Evolutionary conservation across 2,797 vertebrate species (phyloP), one percentile per base, ranked within the genome.

Genomic region (Acanthurus lineatus): DNA sequence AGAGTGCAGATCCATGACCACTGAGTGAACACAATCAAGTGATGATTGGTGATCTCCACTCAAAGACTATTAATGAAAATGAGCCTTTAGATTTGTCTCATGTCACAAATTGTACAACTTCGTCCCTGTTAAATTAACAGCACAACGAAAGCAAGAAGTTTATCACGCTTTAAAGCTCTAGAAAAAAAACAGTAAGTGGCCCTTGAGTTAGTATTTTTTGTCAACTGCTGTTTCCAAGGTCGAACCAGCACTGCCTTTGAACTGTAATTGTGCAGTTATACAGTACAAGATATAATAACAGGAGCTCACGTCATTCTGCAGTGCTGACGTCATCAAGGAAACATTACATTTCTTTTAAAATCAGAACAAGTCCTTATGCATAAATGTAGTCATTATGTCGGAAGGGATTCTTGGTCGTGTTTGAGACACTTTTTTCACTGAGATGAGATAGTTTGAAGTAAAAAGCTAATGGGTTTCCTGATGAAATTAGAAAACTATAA

Each of bases 391-490:
- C 54, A 61, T 64, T 69, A 62, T 28, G 48, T 60, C 45, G 25
- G 15, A 35, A 35, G 19, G 16, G 44, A 35, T 64, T 51, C 57
- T 65, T 2, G 0, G 17, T 12, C 19, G 10, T 66, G 20, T 70
- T 59, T 20, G 19, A 84, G 45, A 64, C 25, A 35, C 28, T 40
- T 4, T 35, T 74, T 65, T 76, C 68, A 64, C 28, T 45, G 25
- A 68, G 42, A 80, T 73, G 45, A 38, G 49, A 63, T 59, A 52
- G 62, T 60, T 56, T 58, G 40, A 68, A 44, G 32, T 62, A 7
- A 10, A 54, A 69, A 57, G 51, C 38, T 70, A 82, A 82, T 84
- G 68, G 40, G 9, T 71, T 86, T 82, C 65, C 76, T 70, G 51
- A 67, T 51, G 52, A 40, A 73, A 81, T 79, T 76, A 76, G 61